These are phyloP conservation scores for Anoura caudifer DNA, from an alignment of 2,113 vertebrate species.

Conservation along the genomic window DNA sequence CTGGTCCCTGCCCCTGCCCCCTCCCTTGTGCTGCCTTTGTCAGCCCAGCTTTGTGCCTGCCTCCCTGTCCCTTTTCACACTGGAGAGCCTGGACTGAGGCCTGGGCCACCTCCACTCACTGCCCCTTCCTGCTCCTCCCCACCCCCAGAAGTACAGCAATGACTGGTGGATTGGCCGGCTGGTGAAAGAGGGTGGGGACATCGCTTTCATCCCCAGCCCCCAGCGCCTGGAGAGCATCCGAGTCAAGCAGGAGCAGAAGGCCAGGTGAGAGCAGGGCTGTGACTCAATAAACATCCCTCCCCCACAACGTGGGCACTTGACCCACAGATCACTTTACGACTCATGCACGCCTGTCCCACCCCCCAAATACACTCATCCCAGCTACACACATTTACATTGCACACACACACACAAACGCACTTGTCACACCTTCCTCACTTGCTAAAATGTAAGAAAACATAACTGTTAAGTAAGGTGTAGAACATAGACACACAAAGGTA, in stretches of 20 bases:
- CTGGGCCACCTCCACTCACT: background rate
- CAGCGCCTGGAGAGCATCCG: conserved; percentile 95
- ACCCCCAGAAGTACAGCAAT: conserved; percentile 93
- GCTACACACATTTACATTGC: background rate
- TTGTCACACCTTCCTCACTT: background rate
- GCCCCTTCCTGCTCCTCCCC: background rate
- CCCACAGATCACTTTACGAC: background rate
- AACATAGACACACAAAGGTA: background rate
- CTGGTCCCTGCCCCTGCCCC: background rate
- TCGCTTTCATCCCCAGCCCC: conserved; percentile 96
- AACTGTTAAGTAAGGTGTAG: background rate
- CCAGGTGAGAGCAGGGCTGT: conserved; percentile 81
- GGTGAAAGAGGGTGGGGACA: conserved; percentile 96
- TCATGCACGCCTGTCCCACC: too few species aligned
- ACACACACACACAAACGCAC: background rate
- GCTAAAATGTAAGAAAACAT: background rate
- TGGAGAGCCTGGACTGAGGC: background rate
- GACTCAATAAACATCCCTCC: background rate
- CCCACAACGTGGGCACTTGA: background rate
- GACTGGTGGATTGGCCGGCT: conserved; percentile 98
- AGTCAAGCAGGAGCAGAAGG: conserved; percentile 96
- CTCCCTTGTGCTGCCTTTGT: background rate
- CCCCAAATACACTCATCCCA: background rate
- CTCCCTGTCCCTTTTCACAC: background rate
- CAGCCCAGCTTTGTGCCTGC: background rate